Evolutionary conservation across 1,140 invertebrate species (phyloP), one percentile per base, ranked within the genome.

Genomic region (Chironomus striatipennis): DNA sequence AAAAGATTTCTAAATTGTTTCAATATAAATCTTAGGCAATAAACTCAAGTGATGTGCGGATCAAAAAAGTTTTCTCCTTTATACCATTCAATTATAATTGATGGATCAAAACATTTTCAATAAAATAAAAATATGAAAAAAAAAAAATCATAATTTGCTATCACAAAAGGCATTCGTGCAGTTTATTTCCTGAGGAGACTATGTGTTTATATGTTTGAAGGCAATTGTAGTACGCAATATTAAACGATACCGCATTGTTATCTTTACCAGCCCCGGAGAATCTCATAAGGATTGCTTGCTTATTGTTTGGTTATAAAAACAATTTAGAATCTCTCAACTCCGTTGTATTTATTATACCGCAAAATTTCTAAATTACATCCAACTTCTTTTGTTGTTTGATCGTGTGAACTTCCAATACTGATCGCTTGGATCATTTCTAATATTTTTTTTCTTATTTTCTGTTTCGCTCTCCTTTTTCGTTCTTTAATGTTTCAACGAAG

Each of bases 321-420:
- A 57, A 57, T 57, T 57, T 57, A 57, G 47, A 57, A 57, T 57
- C 12, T 12, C 43, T 57, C 47, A n/a, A 34, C 24, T n/a, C 47
- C 47, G 12, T n/a, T 57, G 47, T 57, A 15, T n/a, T 57, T 57
- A n/a, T 34, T n/a, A n/a, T 15, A 57, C 47, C 47, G 47, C 47
- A 57, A 57, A 57, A 57, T 57, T 57, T 57, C 47, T 57, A 57
- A 57, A 57, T 57, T 57, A n/a, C 47, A 57, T 57, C 47, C n/a
- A 34, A 34, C n/a, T 47, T 57, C 47, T 57, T 57, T 57, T 57
- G 47, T 57, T 57, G 47, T 57, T 57, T 57, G 47, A 57, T 57
- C 47, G 47, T 57, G 47, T 57, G 47, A 57, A 57, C 47, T 57
- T 57, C 47, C 47, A 57, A 12, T 57, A 57, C 12, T 57, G n/a